These are phyloP conservation scores for Furnarius figulus DNA, from an alignment of 2,113 vertebrate species.

Conservation along the genomic window DNA sequence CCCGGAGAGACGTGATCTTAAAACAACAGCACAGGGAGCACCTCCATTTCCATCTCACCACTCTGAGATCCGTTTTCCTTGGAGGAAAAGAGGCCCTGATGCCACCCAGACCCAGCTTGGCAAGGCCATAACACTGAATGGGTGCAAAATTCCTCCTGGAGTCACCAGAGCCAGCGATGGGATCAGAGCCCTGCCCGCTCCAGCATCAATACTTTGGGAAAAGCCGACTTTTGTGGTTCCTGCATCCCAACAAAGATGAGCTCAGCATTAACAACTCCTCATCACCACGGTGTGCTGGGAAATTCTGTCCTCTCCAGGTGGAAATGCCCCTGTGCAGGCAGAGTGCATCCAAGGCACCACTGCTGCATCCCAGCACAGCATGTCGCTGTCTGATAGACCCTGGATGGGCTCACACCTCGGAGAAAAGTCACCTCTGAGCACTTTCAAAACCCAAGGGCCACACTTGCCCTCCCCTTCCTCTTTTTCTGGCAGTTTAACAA, in stretches of 20 bases:
- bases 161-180: rapidly evolving
- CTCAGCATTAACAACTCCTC: rapidly evolving
- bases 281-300: rapidly evolving
- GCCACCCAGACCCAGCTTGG: background rate
- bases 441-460: background rate
- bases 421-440: background rate
- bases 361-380: background rate
- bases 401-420: background rate
- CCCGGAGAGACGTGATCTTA: background rate
- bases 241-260: background rate
- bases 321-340: background rate
- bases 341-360: background rate
- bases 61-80: background rate
- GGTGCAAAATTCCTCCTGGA: background rate
- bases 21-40: background rate
- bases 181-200: rapidly evolving
- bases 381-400: rapidly evolving
- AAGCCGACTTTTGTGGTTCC: background rate
- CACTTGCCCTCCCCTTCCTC: background rate
- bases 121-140: rapidly evolving
- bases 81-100: background rate
- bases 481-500: background rate
- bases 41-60: rapidly evolving
- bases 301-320: background rate
- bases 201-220: background rate